Percentiles rank a stretch among this genome's conserved stretches.
Evolutionary conservation across 2,113 vertebrate species (phyloP).

Genomic region (Potamarius usumacintae): DNA sequence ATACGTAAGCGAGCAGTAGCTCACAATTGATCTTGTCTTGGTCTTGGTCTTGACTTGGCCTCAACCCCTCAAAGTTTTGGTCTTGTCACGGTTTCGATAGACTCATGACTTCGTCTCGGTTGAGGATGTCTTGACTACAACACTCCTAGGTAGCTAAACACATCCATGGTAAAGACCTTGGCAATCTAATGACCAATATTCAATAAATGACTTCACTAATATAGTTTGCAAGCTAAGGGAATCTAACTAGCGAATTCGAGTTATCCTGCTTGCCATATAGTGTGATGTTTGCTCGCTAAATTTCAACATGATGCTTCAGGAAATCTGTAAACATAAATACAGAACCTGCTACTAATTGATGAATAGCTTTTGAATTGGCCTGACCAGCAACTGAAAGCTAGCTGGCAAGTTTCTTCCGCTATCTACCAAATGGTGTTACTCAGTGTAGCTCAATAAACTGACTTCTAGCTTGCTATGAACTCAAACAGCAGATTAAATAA

Average conservation of each 20-base stretch:
- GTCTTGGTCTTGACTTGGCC: too few species aligned
- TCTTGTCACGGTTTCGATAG: too few species aligned
- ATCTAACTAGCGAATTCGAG: neutral
- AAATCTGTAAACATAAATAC: neutral
- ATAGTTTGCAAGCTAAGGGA: neutral
- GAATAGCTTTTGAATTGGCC: neutral
- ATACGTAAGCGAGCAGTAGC: too few species aligned
- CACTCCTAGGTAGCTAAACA: neutral
- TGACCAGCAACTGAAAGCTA: neutral
- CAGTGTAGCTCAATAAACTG: neutral
- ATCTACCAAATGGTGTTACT: neutral
- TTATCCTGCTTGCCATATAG: neutral
- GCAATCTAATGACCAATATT: neutral
- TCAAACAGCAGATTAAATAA: neutral
- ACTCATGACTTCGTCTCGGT: too few species aligned
- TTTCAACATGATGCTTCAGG: neutral
- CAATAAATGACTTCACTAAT: neutral
- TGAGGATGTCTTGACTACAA: too few species aligned
- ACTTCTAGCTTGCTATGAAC: neutral
- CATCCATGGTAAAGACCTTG: neutral
- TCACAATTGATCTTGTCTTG: too few species aligned
- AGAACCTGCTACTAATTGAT: neutral
- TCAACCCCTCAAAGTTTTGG: too few species aligned
- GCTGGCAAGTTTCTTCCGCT: neutral
- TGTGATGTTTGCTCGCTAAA: neutral